These are phyloP conservation scores for Rhabdomys dilectus DNA, from an alignment of 2,113 vertebrate genomes.

Conservation along the genomic window DNA sequence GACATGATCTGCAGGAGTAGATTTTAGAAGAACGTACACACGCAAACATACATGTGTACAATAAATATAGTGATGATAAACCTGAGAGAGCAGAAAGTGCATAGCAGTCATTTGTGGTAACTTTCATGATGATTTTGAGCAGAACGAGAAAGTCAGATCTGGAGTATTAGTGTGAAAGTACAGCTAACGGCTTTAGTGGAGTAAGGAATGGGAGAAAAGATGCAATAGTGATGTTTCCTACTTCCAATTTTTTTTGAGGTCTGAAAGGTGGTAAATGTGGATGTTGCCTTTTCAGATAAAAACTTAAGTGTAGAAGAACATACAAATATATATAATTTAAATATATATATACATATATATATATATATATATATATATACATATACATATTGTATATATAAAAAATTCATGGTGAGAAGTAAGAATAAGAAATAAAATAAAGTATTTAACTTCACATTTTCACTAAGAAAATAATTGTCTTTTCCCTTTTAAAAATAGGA, in stretches of 20 bases:
- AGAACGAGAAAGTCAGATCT: background rate
- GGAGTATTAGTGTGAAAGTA: background rate
- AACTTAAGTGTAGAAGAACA: accelerated
- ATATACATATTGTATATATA: background rate
- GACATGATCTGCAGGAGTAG: background rate
- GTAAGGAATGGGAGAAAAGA: background rate
- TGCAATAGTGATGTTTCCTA: background rate
- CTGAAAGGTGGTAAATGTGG: background rate
- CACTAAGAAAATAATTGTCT: background rate
- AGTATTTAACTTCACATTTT: background rate
- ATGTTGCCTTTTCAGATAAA: background rate
- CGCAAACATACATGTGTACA: background rate
- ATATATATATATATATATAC: too few species aligned
- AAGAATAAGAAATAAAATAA: background rate
- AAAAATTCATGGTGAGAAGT: background rate
- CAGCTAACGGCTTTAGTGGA: background rate
- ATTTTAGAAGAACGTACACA: background rate
- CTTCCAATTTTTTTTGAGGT: background rate
- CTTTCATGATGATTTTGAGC: background rate
- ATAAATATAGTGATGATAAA: background rate
- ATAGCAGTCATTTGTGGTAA: background rate
- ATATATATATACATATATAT: too few species aligned
- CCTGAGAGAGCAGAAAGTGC: background rate
- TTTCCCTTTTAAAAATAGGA: background rate
- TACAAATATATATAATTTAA: too few species aligned